phyloP scores from a whole-genome alignment of 2,888 invertebrate species.

The Phaedon cochleariae region DNA sequence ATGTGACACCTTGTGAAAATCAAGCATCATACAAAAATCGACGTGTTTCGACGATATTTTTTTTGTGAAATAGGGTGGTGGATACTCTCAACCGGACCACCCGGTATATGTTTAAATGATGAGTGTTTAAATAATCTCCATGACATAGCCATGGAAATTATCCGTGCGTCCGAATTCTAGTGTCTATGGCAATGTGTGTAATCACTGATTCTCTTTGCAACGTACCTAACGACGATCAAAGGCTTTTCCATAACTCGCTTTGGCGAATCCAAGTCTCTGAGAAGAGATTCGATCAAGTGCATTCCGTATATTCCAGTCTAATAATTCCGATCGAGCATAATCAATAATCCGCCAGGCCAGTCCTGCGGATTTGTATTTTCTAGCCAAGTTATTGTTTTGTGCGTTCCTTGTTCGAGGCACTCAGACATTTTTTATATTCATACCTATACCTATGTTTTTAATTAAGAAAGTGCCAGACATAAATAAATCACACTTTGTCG shows the following conservation, averaged over 20 bases:
- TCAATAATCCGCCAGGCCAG: background rate
- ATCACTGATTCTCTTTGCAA: background rate
- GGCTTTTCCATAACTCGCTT: background rate
- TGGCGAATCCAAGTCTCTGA: background rate
- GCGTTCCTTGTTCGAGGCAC: background rate
- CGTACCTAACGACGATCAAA: background rate
- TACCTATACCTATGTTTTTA: conserved; percentile 29
- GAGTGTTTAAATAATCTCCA: background rate
- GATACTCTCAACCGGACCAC: no score
- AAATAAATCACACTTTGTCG: conserved; percentile 45
- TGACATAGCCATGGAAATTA: background rate
- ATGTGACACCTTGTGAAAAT: no score
- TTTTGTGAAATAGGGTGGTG: no score
- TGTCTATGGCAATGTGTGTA: no score
- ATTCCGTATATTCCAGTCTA: background rate
- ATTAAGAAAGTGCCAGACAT: conserved; percentile 46
- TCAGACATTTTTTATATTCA: background rate
- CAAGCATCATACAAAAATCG: no score
- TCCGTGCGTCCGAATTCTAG: no score
- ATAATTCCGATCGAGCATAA: background rate
- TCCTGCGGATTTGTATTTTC: background rate
- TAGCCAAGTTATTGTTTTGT: background rate
- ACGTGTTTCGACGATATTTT: no score
- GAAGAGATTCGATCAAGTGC: background rate
- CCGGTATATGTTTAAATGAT: no score